These are phyloP conservation scores for Tragelaphus buxtoni DNA, from an alignment of 2,113 vertebrate genomes.

Conservation along the genomic window DNA sequence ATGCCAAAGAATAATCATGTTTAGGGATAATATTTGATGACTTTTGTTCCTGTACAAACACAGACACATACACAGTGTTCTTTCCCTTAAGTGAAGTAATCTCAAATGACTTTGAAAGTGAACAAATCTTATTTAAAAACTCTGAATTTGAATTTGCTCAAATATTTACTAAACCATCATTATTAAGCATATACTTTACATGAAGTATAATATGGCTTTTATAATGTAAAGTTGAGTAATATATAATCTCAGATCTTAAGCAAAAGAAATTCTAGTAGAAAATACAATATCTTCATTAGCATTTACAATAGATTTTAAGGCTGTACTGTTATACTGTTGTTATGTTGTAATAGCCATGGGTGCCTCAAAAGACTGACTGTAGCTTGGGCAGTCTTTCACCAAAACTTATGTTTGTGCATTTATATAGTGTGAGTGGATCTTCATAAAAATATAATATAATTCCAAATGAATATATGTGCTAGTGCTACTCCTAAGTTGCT, in stretches of 20 bases:
- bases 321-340: neutral
- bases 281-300: neutral
- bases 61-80: neutral
- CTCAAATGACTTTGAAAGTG: neutral
- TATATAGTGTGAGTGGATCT: neutral
- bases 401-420: neutral
- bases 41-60: neutral
- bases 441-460: neutral
- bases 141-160: neutral
- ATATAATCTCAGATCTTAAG: neutral
- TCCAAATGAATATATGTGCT: neutral
- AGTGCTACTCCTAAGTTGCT: neutral
- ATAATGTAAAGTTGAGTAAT: neutral
- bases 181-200: neutral
- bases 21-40: neutral
- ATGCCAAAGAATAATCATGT: neutral
- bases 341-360: neutral
- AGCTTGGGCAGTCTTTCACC: neutral
- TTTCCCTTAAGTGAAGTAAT: neutral
- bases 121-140: neutral
- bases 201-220: neutral
- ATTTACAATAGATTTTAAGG: neutral
- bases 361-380: neutral
- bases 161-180: neutral
- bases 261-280: neutral